Evolutionary conservation across 2,113 vertebrate species (phyloP).

Genomic region (Thermophis baileyi): DNA sequence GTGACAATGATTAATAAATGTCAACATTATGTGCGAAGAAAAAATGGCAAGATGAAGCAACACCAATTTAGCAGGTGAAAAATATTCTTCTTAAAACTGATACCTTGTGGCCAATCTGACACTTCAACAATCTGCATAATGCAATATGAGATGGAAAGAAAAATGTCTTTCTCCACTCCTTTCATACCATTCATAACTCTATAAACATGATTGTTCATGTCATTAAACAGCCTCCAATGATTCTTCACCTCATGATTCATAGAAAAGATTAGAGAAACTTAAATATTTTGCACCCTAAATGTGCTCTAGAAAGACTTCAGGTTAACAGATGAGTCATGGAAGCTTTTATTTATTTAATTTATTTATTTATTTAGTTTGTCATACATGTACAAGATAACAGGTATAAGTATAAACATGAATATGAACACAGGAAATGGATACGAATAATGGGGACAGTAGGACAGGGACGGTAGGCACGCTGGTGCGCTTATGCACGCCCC

Average conservation of each 20-base stretch:
- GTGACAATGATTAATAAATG: background rate
- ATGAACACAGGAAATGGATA: no score
- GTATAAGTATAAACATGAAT: no score
- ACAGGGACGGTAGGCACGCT: no score
- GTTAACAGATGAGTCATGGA: background rate
- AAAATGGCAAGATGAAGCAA: background rate
- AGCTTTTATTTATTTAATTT: no score
- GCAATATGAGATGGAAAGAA: background rate
- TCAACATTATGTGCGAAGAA: background rate
- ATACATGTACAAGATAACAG: no score
- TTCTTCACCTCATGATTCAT: background rate
- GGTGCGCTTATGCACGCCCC: no score
- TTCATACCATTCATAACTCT: background rate
- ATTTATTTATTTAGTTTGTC: no score
- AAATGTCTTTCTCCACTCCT: background rate
- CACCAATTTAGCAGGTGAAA: background rate
- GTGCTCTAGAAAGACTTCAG: background rate
- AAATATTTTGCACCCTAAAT: background rate
- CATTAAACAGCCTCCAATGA: background rate
- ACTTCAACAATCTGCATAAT: background rate
- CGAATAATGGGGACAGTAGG: no score
- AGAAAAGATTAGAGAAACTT: background rate
- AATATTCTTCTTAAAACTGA: background rate
- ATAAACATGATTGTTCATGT: background rate
- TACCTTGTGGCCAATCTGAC: background rate